phyloP scores from a whole-genome alignment of 2,888 invertebrate species.

The Platycnemis pennipes region DNA sequence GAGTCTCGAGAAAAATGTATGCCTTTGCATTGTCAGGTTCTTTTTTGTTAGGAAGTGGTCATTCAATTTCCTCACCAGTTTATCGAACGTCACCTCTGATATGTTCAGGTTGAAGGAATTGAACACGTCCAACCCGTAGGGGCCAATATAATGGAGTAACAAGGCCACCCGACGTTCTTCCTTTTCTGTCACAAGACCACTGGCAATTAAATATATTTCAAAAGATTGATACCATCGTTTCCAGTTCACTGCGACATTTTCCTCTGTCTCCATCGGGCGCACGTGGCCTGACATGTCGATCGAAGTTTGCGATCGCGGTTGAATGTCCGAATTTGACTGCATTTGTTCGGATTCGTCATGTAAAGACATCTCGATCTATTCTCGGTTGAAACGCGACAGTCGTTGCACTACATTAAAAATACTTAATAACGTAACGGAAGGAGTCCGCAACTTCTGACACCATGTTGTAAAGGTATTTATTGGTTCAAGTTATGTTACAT shows the following conservation, averaged over 20 bases:
- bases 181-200: neutral
- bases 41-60: neutral
- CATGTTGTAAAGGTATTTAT: neutral
- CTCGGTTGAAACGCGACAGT: no score
- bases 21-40: neutral
- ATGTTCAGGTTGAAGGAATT: neutral
- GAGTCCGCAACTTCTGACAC: no score
- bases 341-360: no score
- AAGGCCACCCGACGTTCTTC: neutral
- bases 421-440: no score
- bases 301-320: no score
- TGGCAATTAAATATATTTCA: neutral
- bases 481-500: neutral
- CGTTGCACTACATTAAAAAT: no score
- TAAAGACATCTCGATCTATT: no score
- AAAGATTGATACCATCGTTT: neutral
- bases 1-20: neutral
- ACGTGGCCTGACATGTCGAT: neutral
- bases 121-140: neutral
- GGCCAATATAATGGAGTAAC: neutral
- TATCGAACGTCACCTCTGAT: neutral
- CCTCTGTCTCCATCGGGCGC: neutral
- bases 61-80: neutral
- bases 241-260: neutral
- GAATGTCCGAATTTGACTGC: no score